A percentile compares a stretch with the other conserved stretches of the same genome.
Evolutionary conservation across 2,113 vertebrate genomes (phyloP).

Genomic region (Tinamus guttatus): DNA sequence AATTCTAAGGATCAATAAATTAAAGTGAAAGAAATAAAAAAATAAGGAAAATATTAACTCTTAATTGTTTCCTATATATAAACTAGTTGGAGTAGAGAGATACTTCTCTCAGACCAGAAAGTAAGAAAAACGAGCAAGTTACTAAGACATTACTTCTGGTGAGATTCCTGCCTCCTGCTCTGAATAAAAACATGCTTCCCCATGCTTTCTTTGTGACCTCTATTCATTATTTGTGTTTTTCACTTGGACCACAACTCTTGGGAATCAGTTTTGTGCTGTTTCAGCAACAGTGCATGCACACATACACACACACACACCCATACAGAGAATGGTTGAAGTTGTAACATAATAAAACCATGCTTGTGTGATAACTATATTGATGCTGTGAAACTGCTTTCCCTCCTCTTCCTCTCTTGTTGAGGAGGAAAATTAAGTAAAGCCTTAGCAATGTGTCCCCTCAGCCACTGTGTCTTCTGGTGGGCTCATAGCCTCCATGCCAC

Average conservation of each 20-base stretch:
- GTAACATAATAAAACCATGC: rapidly evolving
- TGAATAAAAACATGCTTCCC: rapidly evolving
- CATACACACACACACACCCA: no score
- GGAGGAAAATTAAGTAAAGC: not conserved
- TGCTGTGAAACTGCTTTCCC: not conserved
- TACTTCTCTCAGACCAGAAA: not conserved
- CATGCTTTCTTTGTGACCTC: not conserved
- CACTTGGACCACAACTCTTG: not conserved
- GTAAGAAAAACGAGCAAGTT: not conserved
- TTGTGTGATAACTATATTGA: not conserved
- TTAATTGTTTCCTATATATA: not conserved
- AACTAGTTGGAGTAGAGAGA: not conserved
- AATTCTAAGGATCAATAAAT: no score
- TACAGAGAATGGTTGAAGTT: no score
- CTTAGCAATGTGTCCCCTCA: conserved; percentile 38
- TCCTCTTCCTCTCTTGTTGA: not conserved
- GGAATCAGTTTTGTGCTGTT: not conserved
- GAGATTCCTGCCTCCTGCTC: not conserved
- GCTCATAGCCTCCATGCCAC: conserved; percentile 3
- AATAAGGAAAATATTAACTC: not conserved
- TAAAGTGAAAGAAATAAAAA: not conserved
- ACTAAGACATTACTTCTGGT: rapidly evolving
- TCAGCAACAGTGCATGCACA: not conserved
- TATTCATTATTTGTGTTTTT: not conserved
- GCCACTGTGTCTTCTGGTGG: not conserved